Percentiles rank a stretch among this genome's conserved stretches.
phyloP scores from a whole-genome alignment of 1,140 invertebrate species.

The Cyrtorhinus lividipennis region DNA sequence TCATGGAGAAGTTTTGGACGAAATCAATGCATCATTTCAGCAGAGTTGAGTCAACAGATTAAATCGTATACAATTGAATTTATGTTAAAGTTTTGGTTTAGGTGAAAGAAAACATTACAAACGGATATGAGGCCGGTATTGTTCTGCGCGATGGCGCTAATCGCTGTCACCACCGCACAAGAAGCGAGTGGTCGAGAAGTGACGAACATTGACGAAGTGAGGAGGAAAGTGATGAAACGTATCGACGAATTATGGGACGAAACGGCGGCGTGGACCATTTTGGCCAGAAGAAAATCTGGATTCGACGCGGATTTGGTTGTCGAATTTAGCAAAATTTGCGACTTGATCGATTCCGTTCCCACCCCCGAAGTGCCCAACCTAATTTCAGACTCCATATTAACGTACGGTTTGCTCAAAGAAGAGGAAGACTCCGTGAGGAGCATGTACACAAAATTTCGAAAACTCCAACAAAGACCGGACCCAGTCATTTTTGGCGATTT shows the following conservation, averaged over 20 bases:
- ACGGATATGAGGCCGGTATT: background rate
- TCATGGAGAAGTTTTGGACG: too few relatives aligned
- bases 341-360: slow-evolving; percentile 30
- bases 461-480: slow-evolving; percentile 34
- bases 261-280: slow-evolving; percentile 35
- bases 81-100: too few relatives aligned
- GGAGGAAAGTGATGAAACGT: slow-evolving; percentile 9
- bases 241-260: slow-evolving; percentile 40
- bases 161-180: too few relatives aligned
- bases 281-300: slow-evolving; percentile 27
- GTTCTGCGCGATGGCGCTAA: background rate
- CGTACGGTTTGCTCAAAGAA: slow-evolving; percentile 36
- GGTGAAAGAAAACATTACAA: too few relatives aligned
- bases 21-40: too few relatives aligned
- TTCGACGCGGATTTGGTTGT: slow-evolving; percentile 38
- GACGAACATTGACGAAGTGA: background rate
- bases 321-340: slow-evolving; percentile 37
- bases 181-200: background rate
- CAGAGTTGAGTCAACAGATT: too few relatives aligned
- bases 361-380: slow-evolving; percentile 23
- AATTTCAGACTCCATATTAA: slow-evolving; percentile 34
- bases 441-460: slow-evolving; percentile 41
- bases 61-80: too few relatives aligned
- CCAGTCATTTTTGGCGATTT: slow-evolving; percentile 33
- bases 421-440: slow-evolving; percentile 39